phyloP scores from a whole-genome alignment of 2,113 vertebrate species.

The Arothron firmamentum region DNA sequence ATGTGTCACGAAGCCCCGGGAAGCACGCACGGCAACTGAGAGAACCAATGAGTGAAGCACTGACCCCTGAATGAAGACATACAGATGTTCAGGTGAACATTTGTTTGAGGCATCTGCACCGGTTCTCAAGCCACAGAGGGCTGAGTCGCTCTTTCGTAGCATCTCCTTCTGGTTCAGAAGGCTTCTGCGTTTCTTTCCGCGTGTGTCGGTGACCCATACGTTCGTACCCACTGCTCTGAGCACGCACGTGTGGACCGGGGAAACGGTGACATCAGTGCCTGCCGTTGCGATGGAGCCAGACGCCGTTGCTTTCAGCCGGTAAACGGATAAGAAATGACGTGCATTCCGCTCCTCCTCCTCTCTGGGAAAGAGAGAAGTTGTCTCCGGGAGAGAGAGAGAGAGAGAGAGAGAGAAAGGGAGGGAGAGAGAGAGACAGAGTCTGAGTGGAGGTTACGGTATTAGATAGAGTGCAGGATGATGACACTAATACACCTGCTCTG shows the following conservation, averaged over 20 bases:
- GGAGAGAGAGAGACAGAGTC: no score
- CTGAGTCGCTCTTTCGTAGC: constrained; percentile 8
- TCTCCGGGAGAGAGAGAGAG: neutral
- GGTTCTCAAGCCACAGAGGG: constrained; percentile 44
- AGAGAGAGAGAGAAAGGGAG: no score
- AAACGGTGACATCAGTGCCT: constrained; percentile 16
- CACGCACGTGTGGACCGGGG: constrained; percentile 17
- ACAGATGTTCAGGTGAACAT: neutral
- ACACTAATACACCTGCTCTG: constrained; percentile 3
- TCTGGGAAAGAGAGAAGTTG: constrained; percentile 5
- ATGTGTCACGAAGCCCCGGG: constrained; percentile 11
- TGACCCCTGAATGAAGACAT: neutral
- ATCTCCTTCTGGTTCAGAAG: constrained; percentile 3
- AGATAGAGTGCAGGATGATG: neutral
- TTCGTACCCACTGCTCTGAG: neutral
- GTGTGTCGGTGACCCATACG: neutral
- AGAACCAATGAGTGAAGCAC: neutral
- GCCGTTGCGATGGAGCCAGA: constrained; percentile 23
- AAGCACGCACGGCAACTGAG: constrained; percentile 12
- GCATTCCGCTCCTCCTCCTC: no score
- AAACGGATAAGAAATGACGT: constrained; percentile 25
- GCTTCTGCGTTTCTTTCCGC: constrained; percentile 7
- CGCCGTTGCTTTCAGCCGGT: constrained; percentile 8
- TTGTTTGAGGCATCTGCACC: neutral
- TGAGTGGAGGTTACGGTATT: no score